Evolutionary conservation across 2,797 vertebrate genomes (phyloP), one percentile per base, ranked within the genome.

Genomic region (Cichlasoma orientale): DNA sequence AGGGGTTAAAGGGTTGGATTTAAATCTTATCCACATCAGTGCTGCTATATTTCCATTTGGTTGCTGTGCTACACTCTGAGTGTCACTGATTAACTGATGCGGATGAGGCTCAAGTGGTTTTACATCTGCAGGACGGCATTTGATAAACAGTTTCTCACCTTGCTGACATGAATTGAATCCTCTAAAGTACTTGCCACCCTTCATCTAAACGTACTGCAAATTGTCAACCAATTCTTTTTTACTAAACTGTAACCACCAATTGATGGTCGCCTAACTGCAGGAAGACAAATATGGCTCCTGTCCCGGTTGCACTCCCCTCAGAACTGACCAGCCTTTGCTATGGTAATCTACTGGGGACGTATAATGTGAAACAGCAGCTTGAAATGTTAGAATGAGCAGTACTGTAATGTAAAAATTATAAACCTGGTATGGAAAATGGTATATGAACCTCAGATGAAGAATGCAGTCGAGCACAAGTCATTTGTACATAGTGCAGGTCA

Each of bases 1-100:
- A 7, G 11, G 69, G 57, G 72, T 74, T 75, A 80, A 76, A 71
- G 63, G 29, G 63, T 41, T 61, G 44, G 54, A 61, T 77, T 21
- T 53, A 53, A 78, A 52, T 55, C 36, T 75, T 27, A 77, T 69
- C 77, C 56, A 0, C 38, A 16, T 70, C 63, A 61, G 52, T 18
- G 80, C 61, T 56, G 56, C 61, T 70, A 9, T 75, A 61, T 25
- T 44, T 59, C 53, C 54, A 33, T 54, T 54, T n/a, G 41, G 23
- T 25, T 57, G 27, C 52, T 36, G 36, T 55, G 55, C 59, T 16
- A 25, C 72, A 47, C 44, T 38, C 25, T 53, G 72, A 69, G 56
- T 50, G 54, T 81, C 63, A 33, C 55, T 14, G 44, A 38, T 56
- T 12, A 38, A 74, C 31, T 56, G 55, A 79, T 55, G 53, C n/a